phyloP scores from a whole-genome alignment of 2,113 vertebrate species.

The Vulpes ferrilata region DNA sequence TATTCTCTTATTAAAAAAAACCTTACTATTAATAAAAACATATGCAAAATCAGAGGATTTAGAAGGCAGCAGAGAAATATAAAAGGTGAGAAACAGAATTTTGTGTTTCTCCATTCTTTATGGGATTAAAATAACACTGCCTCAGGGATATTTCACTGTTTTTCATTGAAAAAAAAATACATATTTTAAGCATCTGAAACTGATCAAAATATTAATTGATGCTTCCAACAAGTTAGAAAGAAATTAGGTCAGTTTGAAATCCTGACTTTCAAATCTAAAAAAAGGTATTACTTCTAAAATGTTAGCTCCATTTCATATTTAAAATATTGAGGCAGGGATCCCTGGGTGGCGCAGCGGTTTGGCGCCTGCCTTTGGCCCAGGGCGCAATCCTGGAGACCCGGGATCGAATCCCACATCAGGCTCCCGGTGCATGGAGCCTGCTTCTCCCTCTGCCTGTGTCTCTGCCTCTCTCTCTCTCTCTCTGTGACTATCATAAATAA shows the following conservation, averaged over 20 bases:
- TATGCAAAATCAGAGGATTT: not conserved
- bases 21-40: not conserved
- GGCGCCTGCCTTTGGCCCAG: no score
- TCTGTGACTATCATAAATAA: no score
- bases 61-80: slow-evolving; percentile 22
- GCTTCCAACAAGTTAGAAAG: slow-evolving; percentile 17
- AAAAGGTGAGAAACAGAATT: slow-evolving; percentile 1
- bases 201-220: slow-evolving; percentile 59
- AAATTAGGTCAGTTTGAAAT: slow-evolving; percentile 35
- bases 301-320: slow-evolving; percentile 1
- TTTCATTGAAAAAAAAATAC: slow-evolving; percentile 36
- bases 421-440: no score
- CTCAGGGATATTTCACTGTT: not conserved
- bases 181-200: slow-evolving; percentile 56
- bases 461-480: no score
- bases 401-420: no score
- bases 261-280: not conserved
- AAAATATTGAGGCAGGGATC: not conserved
- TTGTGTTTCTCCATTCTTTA: slow-evolving; percentile 3
- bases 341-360: no score
- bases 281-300: slow-evolving; percentile 29
- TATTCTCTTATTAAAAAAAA: not conserved
- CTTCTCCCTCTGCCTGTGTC: no score
- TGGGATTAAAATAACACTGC: slow-evolving; percentile 29
- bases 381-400: no score